Conservation (phyloP, 2,888 invertebrate genomes). For the Drosophila parthenogenetica region DNA sequence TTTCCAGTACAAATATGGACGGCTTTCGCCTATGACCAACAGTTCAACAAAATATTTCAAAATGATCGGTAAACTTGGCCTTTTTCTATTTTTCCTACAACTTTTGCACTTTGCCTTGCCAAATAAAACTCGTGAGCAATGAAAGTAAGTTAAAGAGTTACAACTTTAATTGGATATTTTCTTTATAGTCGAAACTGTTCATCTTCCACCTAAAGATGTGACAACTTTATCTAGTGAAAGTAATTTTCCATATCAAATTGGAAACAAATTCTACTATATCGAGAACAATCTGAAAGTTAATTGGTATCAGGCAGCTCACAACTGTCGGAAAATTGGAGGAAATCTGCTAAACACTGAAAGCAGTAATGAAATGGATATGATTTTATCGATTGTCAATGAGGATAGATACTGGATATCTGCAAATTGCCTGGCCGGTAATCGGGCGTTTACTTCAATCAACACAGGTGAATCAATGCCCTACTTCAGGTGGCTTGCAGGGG, state of each 20-base stretch:
- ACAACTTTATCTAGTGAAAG: too few relatives aligned
- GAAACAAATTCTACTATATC: constrained; percentile 34
- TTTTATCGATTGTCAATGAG: background rate
- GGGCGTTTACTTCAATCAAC: background rate
- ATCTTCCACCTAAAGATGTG: too few relatives aligned
- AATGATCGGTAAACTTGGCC: constrained; percentile 16
- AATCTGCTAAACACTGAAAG: constrained; percentile 4
- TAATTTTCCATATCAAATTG: constrained; percentile 39
- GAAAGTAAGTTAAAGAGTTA: too few relatives aligned
- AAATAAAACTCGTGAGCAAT: constrained; percentile 13
- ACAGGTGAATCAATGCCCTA: constrained; percentile 2
- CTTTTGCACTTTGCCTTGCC: constrained; percentile 20
- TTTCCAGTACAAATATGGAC: constrained; percentile 25
- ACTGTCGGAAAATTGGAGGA: background rate
- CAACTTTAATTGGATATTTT: too few relatives aligned
- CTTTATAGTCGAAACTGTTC: background rate
- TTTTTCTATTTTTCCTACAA: constrained; percentile 23
- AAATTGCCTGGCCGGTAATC: background rate
- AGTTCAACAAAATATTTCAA: constrained; percentile 1
- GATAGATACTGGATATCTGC: background rate
- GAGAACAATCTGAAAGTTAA: background rate
- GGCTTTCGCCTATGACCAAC: background rate
- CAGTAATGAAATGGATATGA: background rate
- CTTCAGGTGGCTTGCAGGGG: background rate
- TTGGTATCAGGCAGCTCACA: constrained; percentile 27